These are phyloP conservation scores for Cacatua alba DNA, from an alignment of 2,113 vertebrate species.

Conservation along the genomic window DNA sequence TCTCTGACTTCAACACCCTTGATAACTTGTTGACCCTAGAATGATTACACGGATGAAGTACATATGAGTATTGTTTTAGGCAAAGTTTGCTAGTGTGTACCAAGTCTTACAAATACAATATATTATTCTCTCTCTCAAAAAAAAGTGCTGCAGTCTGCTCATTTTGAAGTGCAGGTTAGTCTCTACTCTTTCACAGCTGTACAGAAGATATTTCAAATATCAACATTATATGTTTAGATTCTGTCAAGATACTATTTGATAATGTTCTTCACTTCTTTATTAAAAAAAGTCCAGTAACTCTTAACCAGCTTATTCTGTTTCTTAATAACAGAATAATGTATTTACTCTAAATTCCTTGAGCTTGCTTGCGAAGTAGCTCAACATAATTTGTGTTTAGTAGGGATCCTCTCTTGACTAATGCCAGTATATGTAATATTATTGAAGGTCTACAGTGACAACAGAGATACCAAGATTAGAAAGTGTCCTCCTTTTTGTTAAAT, in stretches of 20 bases:
- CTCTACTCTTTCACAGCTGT: neutral
- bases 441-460: neutral
- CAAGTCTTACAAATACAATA: neutral
- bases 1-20: neutral
- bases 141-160: neutral
- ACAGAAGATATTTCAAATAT: neutral
- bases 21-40: neutral
- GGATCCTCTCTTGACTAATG: neutral
- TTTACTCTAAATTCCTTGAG: neutral
- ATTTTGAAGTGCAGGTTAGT: neutral
- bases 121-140: neutral
- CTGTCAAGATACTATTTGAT: neutral
- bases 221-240: neutral
- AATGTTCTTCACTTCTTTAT: neutral
- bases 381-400: neutral
- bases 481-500: neutral
- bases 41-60: neutral
- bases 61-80: neutral
- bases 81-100: neutral
- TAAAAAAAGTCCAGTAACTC: neutral
- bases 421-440: neutral
- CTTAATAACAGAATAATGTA: neutral
- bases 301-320: neutral
- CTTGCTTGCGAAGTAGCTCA: neutral
- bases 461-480: neutral